Evolutionary conservation across 1,140 invertebrate genomes (phyloP).

Genomic region (Drosophila pectinifera): DNA sequence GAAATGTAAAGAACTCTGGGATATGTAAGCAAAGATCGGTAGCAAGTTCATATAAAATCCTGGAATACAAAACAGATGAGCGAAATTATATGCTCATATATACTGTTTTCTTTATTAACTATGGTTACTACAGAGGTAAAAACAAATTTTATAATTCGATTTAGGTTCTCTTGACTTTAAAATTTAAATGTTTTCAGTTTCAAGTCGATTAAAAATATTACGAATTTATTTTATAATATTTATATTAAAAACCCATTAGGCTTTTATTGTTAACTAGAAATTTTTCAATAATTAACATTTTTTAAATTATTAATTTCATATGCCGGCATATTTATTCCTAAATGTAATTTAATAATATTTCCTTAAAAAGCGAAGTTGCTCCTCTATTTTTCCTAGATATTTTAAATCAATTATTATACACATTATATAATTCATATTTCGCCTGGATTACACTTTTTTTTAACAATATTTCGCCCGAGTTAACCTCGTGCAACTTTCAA

Average conservation of each 20-base stretch:
- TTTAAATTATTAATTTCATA: not conserved
- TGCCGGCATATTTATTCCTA: not conserved
- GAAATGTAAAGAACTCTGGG: not conserved
- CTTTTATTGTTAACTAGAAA: not conserved
- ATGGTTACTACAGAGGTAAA: too few species aligned
- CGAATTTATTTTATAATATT: too few species aligned
- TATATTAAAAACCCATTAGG: too few species aligned
- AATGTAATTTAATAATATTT: not conserved
- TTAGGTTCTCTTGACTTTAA: too few species aligned
- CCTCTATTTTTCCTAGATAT: too few species aligned
- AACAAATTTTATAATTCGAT: too few species aligned
- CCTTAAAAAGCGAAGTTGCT: not conserved
- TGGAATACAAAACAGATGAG: not conserved
- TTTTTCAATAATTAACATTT: not conserved
- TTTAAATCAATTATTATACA: not conserved
- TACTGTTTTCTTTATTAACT: too few species aligned
- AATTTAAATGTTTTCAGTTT: too few species aligned
- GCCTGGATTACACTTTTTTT: too few species aligned
- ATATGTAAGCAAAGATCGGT: not conserved
- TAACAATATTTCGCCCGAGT: not conserved
- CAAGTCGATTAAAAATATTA: too few species aligned
- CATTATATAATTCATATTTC: too few species aligned
- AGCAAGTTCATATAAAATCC: not conserved
- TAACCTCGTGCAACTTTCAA: conserved; percentile 19
- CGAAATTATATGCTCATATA: not conserved